Base-by-base conservation (phyloP, 2,888 invertebrate genomes). In the Archips crataeganus region DNA sequence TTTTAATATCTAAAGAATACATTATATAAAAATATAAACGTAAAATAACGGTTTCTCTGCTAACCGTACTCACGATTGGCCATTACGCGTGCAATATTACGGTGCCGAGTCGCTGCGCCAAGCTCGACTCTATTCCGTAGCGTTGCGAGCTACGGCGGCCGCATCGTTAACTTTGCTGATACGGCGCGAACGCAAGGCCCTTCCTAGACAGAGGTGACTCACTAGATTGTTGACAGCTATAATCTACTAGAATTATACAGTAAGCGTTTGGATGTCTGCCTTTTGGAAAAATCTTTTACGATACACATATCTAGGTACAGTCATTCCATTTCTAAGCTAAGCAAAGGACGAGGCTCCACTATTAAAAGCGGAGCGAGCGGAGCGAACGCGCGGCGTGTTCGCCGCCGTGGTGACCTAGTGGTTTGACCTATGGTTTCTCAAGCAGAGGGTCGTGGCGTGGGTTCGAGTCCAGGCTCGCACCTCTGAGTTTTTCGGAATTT, bases 181-280 rank as follows among this genome's bases (percentile, higher is more conserved):
- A 49, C 57, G 51, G 15, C 69, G 74, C 69, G 13, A 42, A 64
- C 67, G 73, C 76, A 76, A 76, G 87, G 86, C 81, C 72, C 66
- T 51, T 75, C 75, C 75, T 75, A 75, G 72, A 70, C 75, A 51
- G 64, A 54, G n/a, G 62, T 83, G 82, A 83, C 54, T 81, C 81
- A 82, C 74, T 77, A 75, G 54, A 63, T 60, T 70, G 69, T 67
- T 61, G 60, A 61, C 65, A 70, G 69, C 69, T 36, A 51, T 42
- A 51, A 74, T 51, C 34, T 36, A 34, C 63, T 42, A 45, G 32
- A 34, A 65, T 61, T 73, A 49, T 54, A 63, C 47, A 34, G n/a
- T n/a, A 10, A 32, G n/a, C 3, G 13, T 32, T 45, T 54, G 70
- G 15, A 5, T 39, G 69, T 69, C 32, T 36, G 34, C n/a, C 3